Evolutionary conservation across 2,113 vertebrate genomes (phyloP), one percentile per base, ranked within the genome.

Genomic region (Baryphthengus martii): DNA sequence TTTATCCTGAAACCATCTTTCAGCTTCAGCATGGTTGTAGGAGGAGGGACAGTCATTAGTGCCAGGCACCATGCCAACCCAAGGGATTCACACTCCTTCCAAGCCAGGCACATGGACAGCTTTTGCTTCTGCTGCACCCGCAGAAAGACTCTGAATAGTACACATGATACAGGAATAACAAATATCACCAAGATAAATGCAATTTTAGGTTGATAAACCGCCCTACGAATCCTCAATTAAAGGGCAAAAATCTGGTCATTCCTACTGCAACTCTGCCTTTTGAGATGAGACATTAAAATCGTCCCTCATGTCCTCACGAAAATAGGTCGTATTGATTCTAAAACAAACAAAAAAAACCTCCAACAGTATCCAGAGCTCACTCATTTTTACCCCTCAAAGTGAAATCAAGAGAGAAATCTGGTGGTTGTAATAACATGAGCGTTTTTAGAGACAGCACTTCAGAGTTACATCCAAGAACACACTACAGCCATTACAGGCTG

Each of bases 51-150:
- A 50, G 24, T 52, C 50, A 65, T 29, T 26, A 77, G 11, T 19
- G 20, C 6, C 35, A 61, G 29, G 31, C 9, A 56, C 13, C 0
- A 5, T 37, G 44, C 44, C 7, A 76, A 50, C 0, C 1, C 19
- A 52, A 86, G 25, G 16, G 7, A 39, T 85, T 39, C 25, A n/a
- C 1, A 3, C 33, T 93, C 44, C 35, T 78, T 55, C 17, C 67
- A 89, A 89, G 58, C 2, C 56, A 61, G 26, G 61, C 28, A 77
- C 8, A 20, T 4, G 4, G 18, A 35, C 40, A 88, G 35, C 33
- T 13, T 42, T 63, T 17, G 61, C 50, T 83, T 66, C 72, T 67
- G 67, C n/a, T 79, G 50, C 56, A 86, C 17, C 18, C 76, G 55
- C 85, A 91, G 59, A 93, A 78, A 82, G 39, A 31, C 50, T 72